These are phyloP conservation scores for Cephalophus harveyi DNA, from an alignment of 2,113 vertebrate genomes.

Conservation along the genomic window DNA sequence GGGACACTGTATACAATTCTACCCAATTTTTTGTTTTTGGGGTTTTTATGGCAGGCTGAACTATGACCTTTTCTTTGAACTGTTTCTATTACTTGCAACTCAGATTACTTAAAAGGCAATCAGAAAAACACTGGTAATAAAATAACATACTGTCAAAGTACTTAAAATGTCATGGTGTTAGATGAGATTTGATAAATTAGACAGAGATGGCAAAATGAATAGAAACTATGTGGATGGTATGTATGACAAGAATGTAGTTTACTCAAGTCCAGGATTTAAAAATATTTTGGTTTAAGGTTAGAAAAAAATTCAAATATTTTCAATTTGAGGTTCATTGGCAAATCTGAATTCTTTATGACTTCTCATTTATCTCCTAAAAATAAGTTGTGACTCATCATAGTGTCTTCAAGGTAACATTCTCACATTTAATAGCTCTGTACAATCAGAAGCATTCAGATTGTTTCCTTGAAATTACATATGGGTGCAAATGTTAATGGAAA, in stretches of 20 bases:
- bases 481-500: constrained; percentile 38
- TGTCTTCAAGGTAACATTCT: neutral
- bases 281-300: neutral
- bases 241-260: neutral
- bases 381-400: neutral
- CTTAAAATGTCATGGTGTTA: neutral
- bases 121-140: neutral
- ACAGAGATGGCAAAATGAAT: neutral
- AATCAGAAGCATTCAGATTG: constrained; percentile 45
- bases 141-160: neutral
- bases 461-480: constrained; percentile 39
- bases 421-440: constrained; percentile 13
- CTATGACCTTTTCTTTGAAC: neutral
- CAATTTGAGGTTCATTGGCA: neutral
- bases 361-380: neutral
- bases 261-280: neutral
- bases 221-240: neutral
- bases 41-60: neutral
- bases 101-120: neutral
- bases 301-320: neutral
- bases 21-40: neutral
- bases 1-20: neutral
- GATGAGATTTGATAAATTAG: neutral
- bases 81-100: neutral
- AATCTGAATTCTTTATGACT: neutral